These are phyloP conservation scores for Oedothorax gibbosus DNA, from an alignment of 1,140 invertebrate genomes.

Conservation along the genomic window DNA sequence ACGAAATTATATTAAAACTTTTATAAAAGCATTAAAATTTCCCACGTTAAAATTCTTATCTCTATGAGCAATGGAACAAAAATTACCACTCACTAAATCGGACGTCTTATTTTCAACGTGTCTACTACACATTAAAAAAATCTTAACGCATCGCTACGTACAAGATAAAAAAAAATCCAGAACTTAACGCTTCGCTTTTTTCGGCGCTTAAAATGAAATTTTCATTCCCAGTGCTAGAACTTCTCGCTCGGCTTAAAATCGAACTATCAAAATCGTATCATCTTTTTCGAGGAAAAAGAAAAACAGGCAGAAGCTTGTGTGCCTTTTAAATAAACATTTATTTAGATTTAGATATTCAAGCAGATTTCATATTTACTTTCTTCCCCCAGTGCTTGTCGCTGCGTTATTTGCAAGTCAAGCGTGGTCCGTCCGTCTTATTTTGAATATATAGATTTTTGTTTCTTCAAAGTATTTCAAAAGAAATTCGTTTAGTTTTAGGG, in stretches of 20 bases:
- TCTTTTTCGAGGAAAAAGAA: background rate
- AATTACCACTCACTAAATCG: too few relatives aligned
- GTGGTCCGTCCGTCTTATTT: background rate
- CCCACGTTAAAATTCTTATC: too few relatives aligned
- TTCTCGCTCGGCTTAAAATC: constrained; percentile 27
- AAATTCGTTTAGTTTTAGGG: background rate
- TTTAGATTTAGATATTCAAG: constrained; percentile 55
- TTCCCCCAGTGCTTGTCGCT: background rate
- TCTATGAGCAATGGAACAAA: too few relatives aligned
- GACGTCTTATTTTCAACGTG: too few relatives aligned
- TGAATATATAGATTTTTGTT: background rate
- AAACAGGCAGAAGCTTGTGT: background rate
- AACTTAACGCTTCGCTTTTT: background rate
- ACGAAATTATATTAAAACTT: too few relatives aligned
- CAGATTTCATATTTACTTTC: constrained; percentile 32
- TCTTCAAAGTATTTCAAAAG: constrained; percentile 2
- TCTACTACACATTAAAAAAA: constrained; percentile 9
- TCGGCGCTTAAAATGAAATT: constrained; percentile 55
- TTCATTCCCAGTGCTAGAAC: constrained; percentile 12
- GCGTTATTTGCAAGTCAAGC: constrained; percentile 23
- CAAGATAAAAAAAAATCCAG: background rate
- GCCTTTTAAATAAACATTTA: constrained; percentile 59
- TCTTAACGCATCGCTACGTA: background rate
- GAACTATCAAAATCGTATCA: constrained; percentile 59
- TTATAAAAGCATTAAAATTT: too few relatives aligned